phyloP scores from a whole-genome alignment of 2,113 vertebrate species.

The Scolopax mira region DNA sequence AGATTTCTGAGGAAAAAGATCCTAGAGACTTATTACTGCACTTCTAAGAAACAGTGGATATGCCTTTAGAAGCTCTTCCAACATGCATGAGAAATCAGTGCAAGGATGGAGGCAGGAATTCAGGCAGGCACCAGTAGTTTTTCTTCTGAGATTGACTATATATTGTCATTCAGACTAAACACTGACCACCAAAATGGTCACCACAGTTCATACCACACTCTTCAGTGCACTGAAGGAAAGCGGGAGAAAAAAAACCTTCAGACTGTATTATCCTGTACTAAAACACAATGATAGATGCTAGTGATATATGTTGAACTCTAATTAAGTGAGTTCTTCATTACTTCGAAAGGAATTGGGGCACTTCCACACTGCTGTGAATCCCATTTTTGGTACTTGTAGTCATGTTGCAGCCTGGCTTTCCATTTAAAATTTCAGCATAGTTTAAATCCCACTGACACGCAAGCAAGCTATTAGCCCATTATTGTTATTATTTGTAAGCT shows the following conservation, averaged over 20 bases:
- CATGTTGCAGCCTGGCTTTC: neutral
- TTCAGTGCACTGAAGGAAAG: neutral
- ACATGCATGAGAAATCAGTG: neutral
- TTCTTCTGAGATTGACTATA: neutral
- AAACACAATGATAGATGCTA: neutral
- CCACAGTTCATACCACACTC: neutral
- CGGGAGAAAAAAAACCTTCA: neutral
- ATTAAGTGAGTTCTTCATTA: neutral
- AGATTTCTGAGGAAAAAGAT: neutral
- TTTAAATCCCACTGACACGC: neutral
- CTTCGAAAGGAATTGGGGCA: neutral
- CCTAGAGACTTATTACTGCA: neutral
- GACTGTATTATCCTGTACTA: neutral
- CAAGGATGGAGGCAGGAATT: neutral
- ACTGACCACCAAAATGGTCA: neutral
- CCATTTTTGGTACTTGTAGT: neutral
- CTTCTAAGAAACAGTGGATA: neutral
- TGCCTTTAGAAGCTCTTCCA: neutral
- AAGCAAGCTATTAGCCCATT: neutral
- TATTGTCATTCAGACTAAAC: neutral
- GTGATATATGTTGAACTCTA: neutral
- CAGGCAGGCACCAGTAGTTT: neutral
- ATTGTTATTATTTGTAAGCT: neutral
- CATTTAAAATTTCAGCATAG: neutral
- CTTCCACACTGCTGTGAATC: neutral